Evolutionary conservation across 2,113 vertebrate species (phyloP), one percentile per base, ranked within the genome.

Genomic region (Centropristis striata): DNA sequence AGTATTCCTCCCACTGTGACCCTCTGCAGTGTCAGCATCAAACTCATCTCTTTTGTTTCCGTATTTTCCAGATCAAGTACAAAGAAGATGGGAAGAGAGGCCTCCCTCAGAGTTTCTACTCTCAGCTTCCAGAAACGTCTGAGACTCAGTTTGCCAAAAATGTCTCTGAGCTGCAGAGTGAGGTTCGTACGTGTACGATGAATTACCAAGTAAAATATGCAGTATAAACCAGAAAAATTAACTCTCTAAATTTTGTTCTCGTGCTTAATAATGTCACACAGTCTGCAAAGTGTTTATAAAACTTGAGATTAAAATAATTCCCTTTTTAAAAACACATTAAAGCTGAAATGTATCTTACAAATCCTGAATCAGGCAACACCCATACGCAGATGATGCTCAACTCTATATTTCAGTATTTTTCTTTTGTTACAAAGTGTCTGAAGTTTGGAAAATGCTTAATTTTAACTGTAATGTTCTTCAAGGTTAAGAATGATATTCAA

Each of bases 91-190:
- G 81, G 5, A 80, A 23, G 74, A 81, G 42, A 15, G 66, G 28
- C 53, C 60, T 85, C 10, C 64, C 76, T n/a, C 90, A 90, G 59
- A 92, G 88, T 25, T 81, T 92, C 15, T 92, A 92, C 83, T 91
- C 90, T 39, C 90, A 90, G 23, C 85, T 92, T 0, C 68, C 90
- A n/a, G 47, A 90, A 64, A 92, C 91, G 0, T 0, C 67, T 0
- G 79, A 90, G 21, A 91, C 72, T 14, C 77, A 75, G 61, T 89
- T 92, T 0, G 82, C 42, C 13, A 91, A 83, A 57, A 49, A 16
- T 0, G 87, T 96, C 13, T 93, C 93, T 0, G 94, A 95, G 58
- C 93, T 86, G 83, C 97, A 96, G 93, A 98, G 97, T 36, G 90
- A 92, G 86, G 91, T 92, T n/a, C n/a, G n/a, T n/a, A n/a, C n/a